phyloP scores from a whole-genome alignment of 2,113 vertebrate species.

The Motacilla tschutschensis region DNA sequence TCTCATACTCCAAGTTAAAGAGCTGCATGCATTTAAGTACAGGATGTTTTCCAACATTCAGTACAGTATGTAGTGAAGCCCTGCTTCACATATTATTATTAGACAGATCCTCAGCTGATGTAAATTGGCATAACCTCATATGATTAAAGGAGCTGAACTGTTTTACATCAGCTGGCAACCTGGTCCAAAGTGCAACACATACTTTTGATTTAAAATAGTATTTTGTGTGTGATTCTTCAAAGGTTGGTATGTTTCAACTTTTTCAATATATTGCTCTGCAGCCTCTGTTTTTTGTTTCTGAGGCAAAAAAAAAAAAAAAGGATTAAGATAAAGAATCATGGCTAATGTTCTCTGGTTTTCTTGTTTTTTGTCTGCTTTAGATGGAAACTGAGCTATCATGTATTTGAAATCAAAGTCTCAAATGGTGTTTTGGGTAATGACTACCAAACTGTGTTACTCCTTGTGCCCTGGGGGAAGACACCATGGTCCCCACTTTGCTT shows the following conservation, averaged over 20 bases:
- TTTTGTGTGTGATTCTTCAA: conserved; percentile 50
- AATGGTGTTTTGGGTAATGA: not conserved
- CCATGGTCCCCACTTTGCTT: not conserved
- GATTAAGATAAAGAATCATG: not conserved
- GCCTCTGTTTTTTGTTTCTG: conserved; percentile 49
- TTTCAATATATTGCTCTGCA: conserved; percentile 28
- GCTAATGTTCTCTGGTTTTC: not conserved
- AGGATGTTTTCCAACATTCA: conserved; percentile 62
- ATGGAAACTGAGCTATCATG: not conserved
- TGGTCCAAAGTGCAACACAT: conserved; percentile 37
- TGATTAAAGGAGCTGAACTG: conserved; percentile 52
- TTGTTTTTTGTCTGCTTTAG: conserved; percentile 21
- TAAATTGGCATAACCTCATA: conserved; percentile 39
- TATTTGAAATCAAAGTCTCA: conserved; percentile 44
- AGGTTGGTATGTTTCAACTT: conserved; percentile 37
- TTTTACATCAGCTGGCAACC: conserved; percentile 56
- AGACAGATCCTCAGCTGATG: conserved; percentile 57
- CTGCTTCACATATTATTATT: conserved; percentile 45
- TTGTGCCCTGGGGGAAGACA: not conserved
- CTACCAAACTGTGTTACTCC: not conserved
- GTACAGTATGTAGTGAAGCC: conserved; percentile 51
- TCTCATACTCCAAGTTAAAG: conserved; percentile 55
- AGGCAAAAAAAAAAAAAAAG: not conserved
- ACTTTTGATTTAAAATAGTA: conserved; percentile 64
- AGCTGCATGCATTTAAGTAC: conserved; percentile 36